phyloP scores from a whole-genome alignment of 2,797 vertebrate species.

The Danio albolineatus region DNA sequence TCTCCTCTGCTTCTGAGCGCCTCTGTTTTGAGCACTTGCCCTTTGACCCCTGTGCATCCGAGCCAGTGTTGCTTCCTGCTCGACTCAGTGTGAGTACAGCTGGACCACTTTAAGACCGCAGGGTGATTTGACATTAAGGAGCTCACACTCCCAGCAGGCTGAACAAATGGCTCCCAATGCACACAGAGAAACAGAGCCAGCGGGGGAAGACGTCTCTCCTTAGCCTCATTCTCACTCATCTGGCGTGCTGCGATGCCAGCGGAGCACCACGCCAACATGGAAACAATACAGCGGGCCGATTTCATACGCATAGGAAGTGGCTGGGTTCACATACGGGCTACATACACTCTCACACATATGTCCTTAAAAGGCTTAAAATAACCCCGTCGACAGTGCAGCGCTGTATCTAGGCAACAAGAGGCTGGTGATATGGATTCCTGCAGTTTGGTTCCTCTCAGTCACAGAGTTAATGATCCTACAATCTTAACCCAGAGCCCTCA shows the following conservation, averaged over 20 bases:
- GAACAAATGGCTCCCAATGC: conserved; percentile 38
- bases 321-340: conserved; percentile 12
- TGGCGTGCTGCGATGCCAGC: conserved; percentile 10
- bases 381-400: conserved; percentile 64
- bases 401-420: conserved; percentile 81
- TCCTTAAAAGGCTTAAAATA: conserved; percentile 77
- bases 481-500: conserved; percentile 56
- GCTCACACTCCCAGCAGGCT: conserved; percentile 37
- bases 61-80: conserved; percentile 38
- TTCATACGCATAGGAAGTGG: conserved; percentile 13
- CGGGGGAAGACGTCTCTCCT: conserved; percentile 30
- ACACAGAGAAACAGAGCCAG: conserved; percentile 41
- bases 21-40: conserved; percentile 30
- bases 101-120: conserved; percentile 38
- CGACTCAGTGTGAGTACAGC: conserved; percentile 40
- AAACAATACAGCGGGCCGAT: conserved; percentile 8
- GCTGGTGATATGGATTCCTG: conserved; percentile 71
- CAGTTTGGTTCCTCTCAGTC: conserved; percentile 67
- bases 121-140: conserved; percentile 44
- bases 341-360: conserved; percentile 35
- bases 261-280: conserved; percentile 21
- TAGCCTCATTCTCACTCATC: conserved; percentile 35
- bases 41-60: conserved; percentile 44
- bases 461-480: conserved; percentile 64
- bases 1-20: conserved; percentile 9